Evolutionary conservation across 2,888 invertebrate genomes (phyloP), one percentile per base, ranked within the genome.

Genomic region (Sminthurides aquaticus): DNA sequence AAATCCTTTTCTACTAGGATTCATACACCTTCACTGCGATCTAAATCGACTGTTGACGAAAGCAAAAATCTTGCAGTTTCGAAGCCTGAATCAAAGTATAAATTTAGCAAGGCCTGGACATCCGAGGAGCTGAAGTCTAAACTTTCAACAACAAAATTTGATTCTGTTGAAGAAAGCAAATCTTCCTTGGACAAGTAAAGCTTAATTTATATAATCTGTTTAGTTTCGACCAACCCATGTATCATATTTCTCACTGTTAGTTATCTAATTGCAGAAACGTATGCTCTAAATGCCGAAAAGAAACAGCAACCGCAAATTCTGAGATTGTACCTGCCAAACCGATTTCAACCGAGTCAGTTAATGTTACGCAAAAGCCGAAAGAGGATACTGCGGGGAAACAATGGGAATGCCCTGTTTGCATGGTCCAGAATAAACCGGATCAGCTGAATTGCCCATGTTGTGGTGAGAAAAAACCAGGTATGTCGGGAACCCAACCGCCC

Each of bases 351-450:
- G n/a, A n/a, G n/a, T n/a, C n/a, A 15, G 52, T 20, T 52, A 8
- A 5, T 43, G 43, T n/a, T n/a, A n/a, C n/a, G n/a, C n/a, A n/a
- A n/a, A n/a, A n/a, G n/a, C 28, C 24, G 8, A 22, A 28, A 29
- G 22, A 8, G 20, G 2, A 2, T 3, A 8, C 49, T 49, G 49
- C 60, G 27, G 27, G 18, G 25, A 58, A 57, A n/a, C n/a, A 15
- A 2, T 65, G 65, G 65, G 61, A 61, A 24, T 65, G 65, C 49
- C 60, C 60, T 49, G 25, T 25, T 3, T 65, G 65, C 28, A 61
- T 61, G 60, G 65, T 65, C 28, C 27, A 29, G 1, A 65, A 65
- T 61, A 57, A 65, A 56, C 11, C 49, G 20, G 57, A 57, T 15
- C 56, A 27, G n/a, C 1, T 20, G n/a, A 5, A n/a, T 3, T 65